Base-by-base conservation (phyloP, 2,888 invertebrate species). In the Aradus depressus region DNA sequence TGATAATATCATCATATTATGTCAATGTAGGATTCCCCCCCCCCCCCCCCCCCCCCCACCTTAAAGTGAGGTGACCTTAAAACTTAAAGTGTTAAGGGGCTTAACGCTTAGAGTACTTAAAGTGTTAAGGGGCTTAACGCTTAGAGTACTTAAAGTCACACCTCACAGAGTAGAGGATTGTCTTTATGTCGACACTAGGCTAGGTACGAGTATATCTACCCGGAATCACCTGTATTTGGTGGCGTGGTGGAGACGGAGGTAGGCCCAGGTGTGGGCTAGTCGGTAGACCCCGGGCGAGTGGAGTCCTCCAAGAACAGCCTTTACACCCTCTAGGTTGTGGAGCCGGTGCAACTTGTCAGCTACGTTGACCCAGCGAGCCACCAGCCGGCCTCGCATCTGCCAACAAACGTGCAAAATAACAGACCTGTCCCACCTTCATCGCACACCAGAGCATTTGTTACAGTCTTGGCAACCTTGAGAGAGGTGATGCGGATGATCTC, bases 251-350 rank as follows among this genome's bases (percentile, higher is more conserved):
- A 64, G 68, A 25, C 73, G 64, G 5, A 75, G 63, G 51, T 71
- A 70, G 2, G 68, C 63, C 75, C 75, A 76, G 2, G 73, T 75
- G 4, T 55, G 59, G 39, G 63, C 66, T n/a, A 75, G 60, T 31
- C 66, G 62, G 57, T 72, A 75, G 44, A 75, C 64, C n/a, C 73
- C 67, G 1, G 74, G 73, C 44, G 69, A 68, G 59, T 75, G 74
- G 2, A 75, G 62, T 2, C 74, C 75, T 22, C 68, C 66, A 18
- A 75, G 55, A 32, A 76, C 68, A 8, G 72, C 72, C 50, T 67
- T 66, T 47, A 72, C 72, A 0, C 75, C 73, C 51, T 75, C 73
- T 60, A 72, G 73, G 60, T 75, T 75, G 2, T 71, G 68, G 53
- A 73, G 66, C 16, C 62, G 61, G 57, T 72, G 68, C 55, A 75